Percentiles rank a stretch among this genome's conserved stretches.
Conservation (phyloP, 2,797 vertebrate species). For the Gephyroberyx darwinii region DNA sequence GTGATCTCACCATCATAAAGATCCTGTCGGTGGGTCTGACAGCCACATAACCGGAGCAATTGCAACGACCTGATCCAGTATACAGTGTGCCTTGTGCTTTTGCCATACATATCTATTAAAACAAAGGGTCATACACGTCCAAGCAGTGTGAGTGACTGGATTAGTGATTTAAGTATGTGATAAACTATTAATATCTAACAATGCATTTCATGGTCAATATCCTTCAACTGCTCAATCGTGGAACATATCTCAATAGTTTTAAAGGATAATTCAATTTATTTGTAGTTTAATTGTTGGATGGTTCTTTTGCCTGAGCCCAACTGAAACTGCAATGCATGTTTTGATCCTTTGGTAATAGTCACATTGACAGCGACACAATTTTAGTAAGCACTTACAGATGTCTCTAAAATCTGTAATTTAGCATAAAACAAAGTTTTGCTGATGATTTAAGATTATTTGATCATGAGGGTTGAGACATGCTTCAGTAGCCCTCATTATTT, state of each 20-base stretch:
- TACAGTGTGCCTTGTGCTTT: slow-evolving; percentile 39
- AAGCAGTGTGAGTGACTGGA: slow-evolving; percentile 7
- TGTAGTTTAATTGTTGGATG: not conserved
- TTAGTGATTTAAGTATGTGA: not conserved
- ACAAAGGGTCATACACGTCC: not conserved
- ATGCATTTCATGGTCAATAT: slow-evolving; percentile 16
- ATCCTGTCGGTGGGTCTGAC: not conserved
- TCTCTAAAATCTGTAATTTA: not conserved
- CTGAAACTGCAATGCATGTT: not conserved
- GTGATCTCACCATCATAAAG: not conserved
- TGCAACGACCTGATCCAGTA: slow-evolving; percentile 20
- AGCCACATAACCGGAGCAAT: not conserved
- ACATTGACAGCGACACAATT: not conserved
- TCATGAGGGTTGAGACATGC: not conserved
- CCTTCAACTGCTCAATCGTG: slow-evolving; percentile 16
- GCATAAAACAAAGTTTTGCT: not conserved
- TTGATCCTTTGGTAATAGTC: slow-evolving; percentile 19
- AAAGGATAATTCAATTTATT: not conserved
- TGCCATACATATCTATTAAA: slow-evolving; percentile 12
- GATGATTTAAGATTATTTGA: not conserved
- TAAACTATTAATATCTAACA: slow-evolving; percentile 14
- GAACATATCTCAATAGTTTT: not conserved
- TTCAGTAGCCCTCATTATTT: not conserved
- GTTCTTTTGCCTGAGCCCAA: slow-evolving; percentile 3
- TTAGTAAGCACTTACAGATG: not conserved